Evolutionary conservation across 2,113 vertebrate species (phyloP).

Genomic region (Tautogolabrus adspersus): DNA sequence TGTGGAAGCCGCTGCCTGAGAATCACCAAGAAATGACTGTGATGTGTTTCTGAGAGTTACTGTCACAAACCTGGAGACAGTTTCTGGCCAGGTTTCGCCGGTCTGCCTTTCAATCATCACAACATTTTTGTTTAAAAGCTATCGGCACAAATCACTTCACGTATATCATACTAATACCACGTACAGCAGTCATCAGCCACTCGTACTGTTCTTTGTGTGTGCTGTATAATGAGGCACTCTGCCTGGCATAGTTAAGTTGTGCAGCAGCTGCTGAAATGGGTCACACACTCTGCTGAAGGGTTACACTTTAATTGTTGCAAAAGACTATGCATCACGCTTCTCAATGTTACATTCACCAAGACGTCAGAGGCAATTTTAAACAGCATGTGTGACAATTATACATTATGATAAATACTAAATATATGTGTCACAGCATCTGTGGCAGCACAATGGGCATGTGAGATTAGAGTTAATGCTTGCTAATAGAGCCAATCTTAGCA

Average conservation of each 20-base stretch:
- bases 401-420: background rate
- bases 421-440: slow-evolving; percentile 7
- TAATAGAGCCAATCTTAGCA: slow-evolving; percentile 72
- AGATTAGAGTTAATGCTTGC: slow-evolving; percentile 78
- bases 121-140: background rate
- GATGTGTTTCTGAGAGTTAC: background rate
- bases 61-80: slow-evolving; percentile 6
- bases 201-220: slow-evolving; percentile 2
- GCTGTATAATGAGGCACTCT: slow-evolving; percentile 9
- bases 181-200: background rate
- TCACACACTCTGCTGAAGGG: slow-evolving; percentile 42
- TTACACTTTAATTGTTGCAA: slow-evolving; percentile 22
- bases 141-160: background rate
- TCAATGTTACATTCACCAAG: slow-evolving; percentile 13
- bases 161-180: slow-evolving; percentile 2
- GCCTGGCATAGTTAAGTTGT: background rate
- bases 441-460: slow-evolving; percentile 37
- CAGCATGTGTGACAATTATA: background rate
- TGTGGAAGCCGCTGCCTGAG: slow-evolving; percentile 11
- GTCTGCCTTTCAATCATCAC: slow-evolving; percentile 43
- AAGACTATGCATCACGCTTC: slow-evolving; percentile 25
- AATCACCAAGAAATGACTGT: slow-evolving; percentile 10
- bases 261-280: slow-evolving; percentile 61
- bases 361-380: slow-evolving; percentile 24
- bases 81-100: slow-evolving; percentile 18